phyloP scores from a whole-genome alignment of 2,888 invertebrate genomes.

The Drosophila limbata region DNA sequence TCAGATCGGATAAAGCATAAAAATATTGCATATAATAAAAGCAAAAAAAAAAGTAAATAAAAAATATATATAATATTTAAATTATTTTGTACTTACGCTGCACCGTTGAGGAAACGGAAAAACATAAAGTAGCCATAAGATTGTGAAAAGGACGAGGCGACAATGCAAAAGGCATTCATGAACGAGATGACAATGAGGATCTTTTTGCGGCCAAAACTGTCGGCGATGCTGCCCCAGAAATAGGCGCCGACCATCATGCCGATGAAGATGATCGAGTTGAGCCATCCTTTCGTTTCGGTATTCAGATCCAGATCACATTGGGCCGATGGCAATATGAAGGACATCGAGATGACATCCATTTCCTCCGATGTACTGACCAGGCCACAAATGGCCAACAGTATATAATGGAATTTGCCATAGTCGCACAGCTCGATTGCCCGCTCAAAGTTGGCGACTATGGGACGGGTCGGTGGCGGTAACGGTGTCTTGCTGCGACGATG shows the following conservation, averaged over 20 bases:
- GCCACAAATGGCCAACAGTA: constrained; percentile 95
- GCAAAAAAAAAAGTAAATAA: no score
- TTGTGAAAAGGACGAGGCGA: constrained; percentile 96
- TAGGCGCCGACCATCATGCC: constrained; percentile 98
- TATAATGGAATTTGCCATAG: constrained; percentile 91
- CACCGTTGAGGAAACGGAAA: constrained; percentile 95
- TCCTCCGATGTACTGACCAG: constrained; percentile 97
- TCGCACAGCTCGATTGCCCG: constrained; percentile 94
- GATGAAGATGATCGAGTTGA: constrained; percentile 93
- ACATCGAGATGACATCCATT: constrained; percentile 98
- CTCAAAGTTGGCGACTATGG: constrained; percentile 93
- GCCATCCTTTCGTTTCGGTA: constrained; percentile 93
- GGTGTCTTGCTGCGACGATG: constrained; percentile 42
- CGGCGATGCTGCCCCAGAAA: constrained; percentile 96
- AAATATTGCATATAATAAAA: no score
- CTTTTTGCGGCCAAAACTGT: constrained; percentile 94
- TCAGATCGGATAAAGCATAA: no score
- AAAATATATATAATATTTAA: no score
- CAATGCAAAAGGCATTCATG: constrained; percentile 95
- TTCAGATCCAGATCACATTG: constrained; percentile 95
- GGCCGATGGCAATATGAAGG: constrained; percentile 96
- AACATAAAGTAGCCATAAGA: constrained; percentile 95
- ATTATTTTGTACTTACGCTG: constrained; percentile 91
- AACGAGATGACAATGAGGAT: constrained; percentile 95
- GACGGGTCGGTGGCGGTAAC: constrained; percentile 61